phyloP scores from a whole-genome alignment of 2,888 invertebrate genomes.

The Platycnemis pennipes region DNA sequence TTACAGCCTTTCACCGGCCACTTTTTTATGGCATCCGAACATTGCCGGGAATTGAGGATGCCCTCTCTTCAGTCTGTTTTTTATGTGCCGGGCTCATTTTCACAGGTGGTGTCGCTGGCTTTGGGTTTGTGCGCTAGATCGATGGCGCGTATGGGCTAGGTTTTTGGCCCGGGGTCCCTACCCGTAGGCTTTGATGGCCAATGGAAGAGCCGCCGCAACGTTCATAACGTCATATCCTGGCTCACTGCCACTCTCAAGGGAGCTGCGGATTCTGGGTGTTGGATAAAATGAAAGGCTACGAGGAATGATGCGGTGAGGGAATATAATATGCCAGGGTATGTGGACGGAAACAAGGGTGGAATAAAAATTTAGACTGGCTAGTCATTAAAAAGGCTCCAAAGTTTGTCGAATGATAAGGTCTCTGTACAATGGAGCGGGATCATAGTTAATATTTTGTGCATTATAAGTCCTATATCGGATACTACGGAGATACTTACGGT shows the following conservation, averaged over 20 bases:
- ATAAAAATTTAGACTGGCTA: background rate
- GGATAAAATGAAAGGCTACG: background rate
- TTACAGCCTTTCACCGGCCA: background rate
- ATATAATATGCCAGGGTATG: background rate
- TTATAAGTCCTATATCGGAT: background rate
- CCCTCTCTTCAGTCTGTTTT: background rate
- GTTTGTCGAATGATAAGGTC: background rate
- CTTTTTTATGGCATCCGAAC: background rate
- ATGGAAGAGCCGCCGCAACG: background rate
- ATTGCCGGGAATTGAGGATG: background rate
- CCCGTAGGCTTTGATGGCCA: background rate
- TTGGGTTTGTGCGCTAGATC: background rate
- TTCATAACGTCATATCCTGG: slow-evolving; percentile 24
- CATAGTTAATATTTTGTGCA: no score
- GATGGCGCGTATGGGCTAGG: background rate
- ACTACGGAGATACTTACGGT: background rate
- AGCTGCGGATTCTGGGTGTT: background rate
- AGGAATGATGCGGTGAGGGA: background rate
- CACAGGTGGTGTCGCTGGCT: slow-evolving; percentile 14
- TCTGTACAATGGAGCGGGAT: background rate
- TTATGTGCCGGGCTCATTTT: background rate
- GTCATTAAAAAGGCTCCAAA: background rate
- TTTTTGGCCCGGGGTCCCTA: background rate
- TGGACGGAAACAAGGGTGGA: background rate
- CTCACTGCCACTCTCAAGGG: slow-evolving; percentile 26